These are phyloP conservation scores for Bombus soroeensis DNA, from an alignment of 1,140 invertebrate species.

Conservation along the genomic window DNA sequence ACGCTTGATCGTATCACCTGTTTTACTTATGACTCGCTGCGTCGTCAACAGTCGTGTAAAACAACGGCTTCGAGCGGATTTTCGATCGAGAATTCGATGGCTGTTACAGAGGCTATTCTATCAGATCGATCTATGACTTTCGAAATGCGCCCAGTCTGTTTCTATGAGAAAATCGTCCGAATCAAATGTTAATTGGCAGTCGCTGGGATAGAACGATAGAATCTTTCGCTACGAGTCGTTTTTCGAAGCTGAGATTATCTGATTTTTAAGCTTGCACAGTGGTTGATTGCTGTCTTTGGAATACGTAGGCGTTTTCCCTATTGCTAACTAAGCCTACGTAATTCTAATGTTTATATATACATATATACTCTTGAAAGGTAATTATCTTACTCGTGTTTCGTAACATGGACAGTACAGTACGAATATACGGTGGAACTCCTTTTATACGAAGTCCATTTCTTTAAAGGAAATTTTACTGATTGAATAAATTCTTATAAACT, in stretches of 20 bases:
- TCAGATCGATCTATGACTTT: neutral
- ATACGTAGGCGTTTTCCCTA: neutral
- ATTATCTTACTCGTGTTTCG: neutral
- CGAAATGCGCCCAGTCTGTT: neutral
- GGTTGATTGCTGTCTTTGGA: neutral
- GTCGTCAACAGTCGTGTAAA: neutral
- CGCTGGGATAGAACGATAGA: neutral
- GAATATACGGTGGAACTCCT: too few relatives aligned
- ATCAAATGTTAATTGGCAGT: constrained; percentile 31
- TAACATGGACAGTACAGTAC: neutral
- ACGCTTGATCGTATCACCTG: constrained; percentile 38
- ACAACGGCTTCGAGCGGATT: neutral
- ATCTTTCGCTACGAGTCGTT: constrained; percentile 9
- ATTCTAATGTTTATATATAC: neutral
- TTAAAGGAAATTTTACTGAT: too few relatives aligned
- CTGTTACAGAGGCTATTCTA: neutral
- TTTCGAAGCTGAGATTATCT: constrained; percentile 5
- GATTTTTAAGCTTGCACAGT: neutral
- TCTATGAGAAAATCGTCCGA: neutral
- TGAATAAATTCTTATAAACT: too few relatives aligned
- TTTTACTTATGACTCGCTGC: neutral
- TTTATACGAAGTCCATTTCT: too few relatives aligned
- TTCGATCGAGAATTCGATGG: neutral
- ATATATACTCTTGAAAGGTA: neutral
- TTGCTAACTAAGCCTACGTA: neutral